A percentile compares a stretch with the other conserved stretches of the same genome.
Evolutionary conservation across 1,140 invertebrate genomes (phyloP).

Genomic region (Bombus waltoni): DNA sequence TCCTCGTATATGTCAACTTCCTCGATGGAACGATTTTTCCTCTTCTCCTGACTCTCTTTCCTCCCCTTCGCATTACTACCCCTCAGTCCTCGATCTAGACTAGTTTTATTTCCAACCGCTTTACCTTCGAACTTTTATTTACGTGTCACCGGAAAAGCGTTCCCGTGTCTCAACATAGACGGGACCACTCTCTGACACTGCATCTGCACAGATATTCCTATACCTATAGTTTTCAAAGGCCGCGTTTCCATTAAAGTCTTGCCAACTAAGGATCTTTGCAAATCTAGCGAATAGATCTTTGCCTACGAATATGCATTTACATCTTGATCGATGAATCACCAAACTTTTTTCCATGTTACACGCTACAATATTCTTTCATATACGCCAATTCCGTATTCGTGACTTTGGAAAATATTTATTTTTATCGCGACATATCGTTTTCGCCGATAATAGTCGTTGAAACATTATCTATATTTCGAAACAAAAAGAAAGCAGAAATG

Average conservation of each 20-base stretch:
- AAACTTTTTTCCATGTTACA: background rate
- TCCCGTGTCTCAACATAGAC: slow-evolving; percentile 52
- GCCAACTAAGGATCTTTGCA: slow-evolving; percentile 61
- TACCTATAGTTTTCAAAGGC: background rate
- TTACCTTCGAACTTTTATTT: slow-evolving; percentile 51
- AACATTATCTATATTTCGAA: too few relatives aligned
- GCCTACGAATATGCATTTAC: slow-evolving; percentile 25
- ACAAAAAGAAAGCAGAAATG: background rate
- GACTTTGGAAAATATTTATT: background rate
- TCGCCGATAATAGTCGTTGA: background rate
- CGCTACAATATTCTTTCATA: slow-evolving; percentile 24
- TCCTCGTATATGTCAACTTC: slow-evolving; percentile 7
- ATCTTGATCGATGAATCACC: background rate
- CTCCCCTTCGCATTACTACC: background rate
- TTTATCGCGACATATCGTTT: background rate
- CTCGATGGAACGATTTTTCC: background rate
- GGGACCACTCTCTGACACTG: slow-evolving; percentile 26
- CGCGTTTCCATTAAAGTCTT: slow-evolving; percentile 67
- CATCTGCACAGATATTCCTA: slow-evolving; percentile 35
- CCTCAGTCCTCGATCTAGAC: background rate
- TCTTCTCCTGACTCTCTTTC: background rate
- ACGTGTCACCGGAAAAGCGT: slow-evolving; percentile 56
- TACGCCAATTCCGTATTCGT: background rate
- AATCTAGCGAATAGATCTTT: slow-evolving; percentile 45
- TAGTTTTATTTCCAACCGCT: slow-evolving; percentile 45